These are phyloP conservation scores for Mus caroli DNA, from an alignment of 2,797 vertebrate species.

Conservation along the genomic window DNA sequence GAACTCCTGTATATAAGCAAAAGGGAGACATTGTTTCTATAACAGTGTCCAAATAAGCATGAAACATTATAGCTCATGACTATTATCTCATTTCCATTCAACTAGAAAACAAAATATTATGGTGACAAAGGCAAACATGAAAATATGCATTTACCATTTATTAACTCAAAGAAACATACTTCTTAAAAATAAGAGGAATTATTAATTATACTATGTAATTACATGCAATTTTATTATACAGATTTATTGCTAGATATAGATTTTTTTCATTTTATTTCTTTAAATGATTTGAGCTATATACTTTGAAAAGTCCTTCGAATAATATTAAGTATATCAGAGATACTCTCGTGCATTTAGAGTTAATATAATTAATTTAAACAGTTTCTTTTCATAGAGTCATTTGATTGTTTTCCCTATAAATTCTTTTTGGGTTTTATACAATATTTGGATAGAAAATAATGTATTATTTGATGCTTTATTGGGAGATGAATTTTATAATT, in stretches of 20 bases:
- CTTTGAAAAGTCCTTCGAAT: background rate
- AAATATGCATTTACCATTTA: background rate
- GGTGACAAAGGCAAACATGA: background rate
- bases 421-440: background rate
- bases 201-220: background rate
- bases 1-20: background rate
- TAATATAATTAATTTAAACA: background rate
- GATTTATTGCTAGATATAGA: background rate
- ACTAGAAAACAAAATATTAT: background rate
- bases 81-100: background rate
- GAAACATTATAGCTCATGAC: background rate
- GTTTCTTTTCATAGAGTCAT: background rate
- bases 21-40: background rate
- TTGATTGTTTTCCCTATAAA: background rate
- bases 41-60: background rate
- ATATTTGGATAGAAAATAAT: background rate
- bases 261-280: background rate
- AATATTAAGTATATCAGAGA: background rate
- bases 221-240: background rate
- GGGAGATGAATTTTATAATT: slow-evolving; percentile 7
- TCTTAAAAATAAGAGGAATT: background rate
- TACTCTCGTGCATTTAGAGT: background rate
- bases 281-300: background rate
- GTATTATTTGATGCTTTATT: background rate
- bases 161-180: background rate